These are phyloP conservation scores for Halisarca cf. caerulea DNA, from an alignment of 37 sponge, comb jelly and placozoan species.

Conservation along the genomic window DNA sequence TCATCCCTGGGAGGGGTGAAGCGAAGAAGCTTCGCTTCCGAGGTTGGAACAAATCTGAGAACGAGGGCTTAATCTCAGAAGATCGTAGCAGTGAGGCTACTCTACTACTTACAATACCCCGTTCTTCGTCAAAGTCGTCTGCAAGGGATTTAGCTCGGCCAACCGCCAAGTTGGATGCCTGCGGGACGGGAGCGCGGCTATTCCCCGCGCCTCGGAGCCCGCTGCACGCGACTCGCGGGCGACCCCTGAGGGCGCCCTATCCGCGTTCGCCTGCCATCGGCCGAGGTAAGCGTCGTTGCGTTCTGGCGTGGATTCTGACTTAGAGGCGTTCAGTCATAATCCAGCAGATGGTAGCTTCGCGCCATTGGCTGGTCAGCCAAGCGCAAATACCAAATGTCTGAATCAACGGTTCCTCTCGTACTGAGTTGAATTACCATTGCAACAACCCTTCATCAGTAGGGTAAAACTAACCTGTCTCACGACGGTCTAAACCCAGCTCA, in stretches of 20 bases:
- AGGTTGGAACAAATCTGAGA: constrained; percentile 18
- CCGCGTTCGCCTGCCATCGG: constrained; percentile 49
- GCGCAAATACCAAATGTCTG: constrained; percentile 87
- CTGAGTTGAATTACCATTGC: constrained; percentile 88
- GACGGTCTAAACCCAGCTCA: constrained; percentile 95
- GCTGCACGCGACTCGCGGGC: neutral
- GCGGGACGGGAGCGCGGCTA: neutral
- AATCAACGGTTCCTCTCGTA: constrained; percentile 90
- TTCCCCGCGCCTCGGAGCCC: constrained; percentile 5
- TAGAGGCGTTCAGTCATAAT: constrained; percentile 91
- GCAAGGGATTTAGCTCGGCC: constrained; percentile 75
- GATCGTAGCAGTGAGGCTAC: constrained; percentile 85
- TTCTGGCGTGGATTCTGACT: constrained; percentile 91
- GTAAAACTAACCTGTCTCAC: constrained; percentile 94
- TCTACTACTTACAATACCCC: constrained; percentile 88
- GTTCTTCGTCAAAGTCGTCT: constrained; percentile 76
- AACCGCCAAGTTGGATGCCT: constrained; percentile 35
- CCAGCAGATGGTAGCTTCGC: constrained; percentile 88
- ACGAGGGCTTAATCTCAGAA: constrained; percentile 76
- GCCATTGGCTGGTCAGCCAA: constrained; percentile 85
- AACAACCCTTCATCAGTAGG: constrained; percentile 91
- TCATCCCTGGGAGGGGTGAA: too few species aligned
- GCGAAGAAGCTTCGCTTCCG: too few species aligned
- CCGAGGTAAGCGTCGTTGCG: constrained; percentile 68
- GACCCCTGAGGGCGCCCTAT: neutral